Conservation (phyloP, 2,113 vertebrate species). For the Dromas ardeola region DNA sequence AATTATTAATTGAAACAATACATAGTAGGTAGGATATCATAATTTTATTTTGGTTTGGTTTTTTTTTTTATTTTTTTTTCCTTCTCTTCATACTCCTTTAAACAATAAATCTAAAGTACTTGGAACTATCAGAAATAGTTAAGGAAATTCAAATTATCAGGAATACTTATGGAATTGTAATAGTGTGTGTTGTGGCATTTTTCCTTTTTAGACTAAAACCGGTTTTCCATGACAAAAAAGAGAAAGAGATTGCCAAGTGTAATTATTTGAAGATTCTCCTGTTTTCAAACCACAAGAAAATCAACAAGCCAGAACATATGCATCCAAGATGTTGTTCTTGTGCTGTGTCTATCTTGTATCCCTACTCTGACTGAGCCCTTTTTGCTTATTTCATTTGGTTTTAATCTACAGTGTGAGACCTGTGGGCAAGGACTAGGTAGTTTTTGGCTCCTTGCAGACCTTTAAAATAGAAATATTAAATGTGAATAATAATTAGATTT, state of each 20-base stretch:
- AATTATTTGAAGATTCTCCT: background rate
- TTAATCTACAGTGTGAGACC: background rate
- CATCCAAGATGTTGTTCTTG: background rate
- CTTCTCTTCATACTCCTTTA: background rate
- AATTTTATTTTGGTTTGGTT: background rate
- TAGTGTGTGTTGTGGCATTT: background rate
- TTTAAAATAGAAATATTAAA: background rate
- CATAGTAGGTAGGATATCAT: background rate
- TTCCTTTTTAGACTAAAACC: background rate
- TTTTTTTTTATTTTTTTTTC: no score
- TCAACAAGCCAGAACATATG: background rate
- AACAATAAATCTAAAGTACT: background rate
- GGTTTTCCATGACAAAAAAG: background rate
- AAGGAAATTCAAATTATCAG: background rate
- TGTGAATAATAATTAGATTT: background rate
- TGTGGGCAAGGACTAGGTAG: background rate
- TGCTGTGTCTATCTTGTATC: background rate
- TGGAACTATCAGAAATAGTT: background rate
- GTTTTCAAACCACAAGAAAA: background rate
- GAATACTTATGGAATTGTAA: background rate
- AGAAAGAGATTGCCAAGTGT: background rate
- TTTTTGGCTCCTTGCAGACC: background rate
- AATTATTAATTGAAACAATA: background rate
- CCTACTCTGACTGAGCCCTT: background rate
- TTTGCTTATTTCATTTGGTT: background rate